Percentiles rank a stretch among this genome's conserved stretches.
phyloP scores from a whole-genome alignment of 1,140 invertebrate genomes.

The Dinothrombium tinctorium region DNA sequence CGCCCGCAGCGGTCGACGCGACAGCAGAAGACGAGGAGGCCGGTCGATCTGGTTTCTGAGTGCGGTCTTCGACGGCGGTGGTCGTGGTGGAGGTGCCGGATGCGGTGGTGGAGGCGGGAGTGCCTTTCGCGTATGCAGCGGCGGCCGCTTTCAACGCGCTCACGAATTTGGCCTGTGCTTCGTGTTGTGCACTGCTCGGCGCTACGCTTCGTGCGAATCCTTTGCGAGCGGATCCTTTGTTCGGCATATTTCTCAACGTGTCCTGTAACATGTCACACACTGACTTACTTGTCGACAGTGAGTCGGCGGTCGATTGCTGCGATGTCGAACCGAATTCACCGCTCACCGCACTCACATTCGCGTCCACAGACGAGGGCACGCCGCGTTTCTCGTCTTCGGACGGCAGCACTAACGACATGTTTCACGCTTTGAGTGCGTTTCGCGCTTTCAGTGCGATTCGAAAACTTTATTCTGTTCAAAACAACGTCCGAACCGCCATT shows the following conservation, averaged over 20 bases:
- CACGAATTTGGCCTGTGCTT: background rate
- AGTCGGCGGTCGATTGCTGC: no score
- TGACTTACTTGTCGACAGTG: slow-evolving; percentile 1
- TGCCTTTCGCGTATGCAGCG: background rate
- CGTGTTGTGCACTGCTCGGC: background rate
- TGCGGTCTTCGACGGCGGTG: background rate
- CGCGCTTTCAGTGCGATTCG: no score
- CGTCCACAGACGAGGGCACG: no score
- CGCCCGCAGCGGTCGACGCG: background rate
- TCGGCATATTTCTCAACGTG: no score
- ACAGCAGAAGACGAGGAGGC: background rate
- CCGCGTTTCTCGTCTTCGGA: no score
- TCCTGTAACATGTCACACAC: background rate
- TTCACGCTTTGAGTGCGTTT: no score
- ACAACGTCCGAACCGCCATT: no score
- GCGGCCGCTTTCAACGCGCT: background rate
- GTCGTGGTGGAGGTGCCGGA: background rate
- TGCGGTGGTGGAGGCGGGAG: background rate
- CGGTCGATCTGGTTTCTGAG: background rate
- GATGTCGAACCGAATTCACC: no score
- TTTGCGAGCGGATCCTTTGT: background rate
- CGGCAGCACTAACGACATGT: no score
- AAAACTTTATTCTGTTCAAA: no score
- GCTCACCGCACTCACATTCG: no score
- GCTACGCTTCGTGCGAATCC: background rate